phyloP scores from a whole-genome alignment of 2,888 invertebrate species.

The Scrobipalpa costella region DNA sequence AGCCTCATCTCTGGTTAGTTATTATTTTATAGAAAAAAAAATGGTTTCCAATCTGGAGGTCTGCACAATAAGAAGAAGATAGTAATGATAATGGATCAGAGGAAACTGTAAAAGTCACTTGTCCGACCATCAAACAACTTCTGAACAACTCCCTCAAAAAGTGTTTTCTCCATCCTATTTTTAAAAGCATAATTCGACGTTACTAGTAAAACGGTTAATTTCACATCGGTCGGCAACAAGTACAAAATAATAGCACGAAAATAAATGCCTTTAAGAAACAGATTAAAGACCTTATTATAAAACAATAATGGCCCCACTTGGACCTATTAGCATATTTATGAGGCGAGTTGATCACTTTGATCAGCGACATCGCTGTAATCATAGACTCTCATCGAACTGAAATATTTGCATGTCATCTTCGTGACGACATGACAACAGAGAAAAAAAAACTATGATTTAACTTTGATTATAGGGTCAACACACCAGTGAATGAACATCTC shows the following conservation, averaged over 20 bases:
- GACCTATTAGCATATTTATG: conserved; percentile 53
- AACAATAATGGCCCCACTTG: conserved; percentile 17
- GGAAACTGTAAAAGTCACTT: conserved; percentile 11
- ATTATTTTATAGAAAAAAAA: too few species aligned
- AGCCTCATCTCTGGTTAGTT: too few species aligned
- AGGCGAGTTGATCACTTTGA: conserved; percentile 52
- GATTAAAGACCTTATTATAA: conserved; percentile 23
- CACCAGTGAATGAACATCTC: too few species aligned
- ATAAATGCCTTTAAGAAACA: conserved; percentile 17
- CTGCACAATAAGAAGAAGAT: background rate
- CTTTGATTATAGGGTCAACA: conserved; percentile 14
- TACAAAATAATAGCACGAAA: background rate
- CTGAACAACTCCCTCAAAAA: background rate
- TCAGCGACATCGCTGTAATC: conserved; percentile 36
- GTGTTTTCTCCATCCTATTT: conserved; percentile 7
- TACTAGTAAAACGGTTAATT: background rate
- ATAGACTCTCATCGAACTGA: conserved; percentile 25
- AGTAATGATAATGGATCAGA: conserved; percentile 9
- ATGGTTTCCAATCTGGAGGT: background rate
- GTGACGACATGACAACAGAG: conserved; percentile 19
- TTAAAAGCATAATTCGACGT: background rate
- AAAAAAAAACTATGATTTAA: conserved; percentile 21
- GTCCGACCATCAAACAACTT: background rate
- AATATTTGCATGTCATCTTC: conserved; percentile 25
- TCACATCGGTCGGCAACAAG: conserved; percentile 13